Evolutionary conservation across 2,888 invertebrate genomes (phyloP).

Genomic region (Synanthedon tipuliformis): DNA sequence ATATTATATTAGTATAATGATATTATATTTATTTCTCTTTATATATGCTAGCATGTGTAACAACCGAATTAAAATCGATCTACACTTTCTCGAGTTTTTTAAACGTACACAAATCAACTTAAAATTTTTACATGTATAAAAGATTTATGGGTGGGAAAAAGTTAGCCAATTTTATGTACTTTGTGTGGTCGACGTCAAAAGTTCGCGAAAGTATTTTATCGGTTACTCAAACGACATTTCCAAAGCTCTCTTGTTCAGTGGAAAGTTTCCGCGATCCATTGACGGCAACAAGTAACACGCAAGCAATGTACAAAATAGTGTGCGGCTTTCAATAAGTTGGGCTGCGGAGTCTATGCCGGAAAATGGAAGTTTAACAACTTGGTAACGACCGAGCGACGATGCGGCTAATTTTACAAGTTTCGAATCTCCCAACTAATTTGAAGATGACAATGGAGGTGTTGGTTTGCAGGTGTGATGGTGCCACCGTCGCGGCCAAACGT

Average conservation of each 20-base stretch:
- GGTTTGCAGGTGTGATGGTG: conserved; percentile 75
- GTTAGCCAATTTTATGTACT: no score
- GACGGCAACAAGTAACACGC: neutral
- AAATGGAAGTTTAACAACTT: neutral
- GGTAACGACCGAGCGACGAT: neutral
- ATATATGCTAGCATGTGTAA: no score
- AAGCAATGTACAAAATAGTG: neutral
- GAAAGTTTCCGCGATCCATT: neutral
- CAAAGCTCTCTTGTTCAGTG: neutral
- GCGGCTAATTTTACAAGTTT: neutral
- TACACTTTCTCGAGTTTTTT: no score
- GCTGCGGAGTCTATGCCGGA: neutral
- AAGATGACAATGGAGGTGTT: conserved; percentile 3
- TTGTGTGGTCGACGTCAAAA: neutral
- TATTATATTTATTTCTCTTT: no score
- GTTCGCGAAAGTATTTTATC: neutral
- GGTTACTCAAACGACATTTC: neutral
- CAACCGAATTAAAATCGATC: no score
- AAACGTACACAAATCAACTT: no score
- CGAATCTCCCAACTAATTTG: no score
- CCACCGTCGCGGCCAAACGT: conserved; percentile 91
- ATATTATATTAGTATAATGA: no score
- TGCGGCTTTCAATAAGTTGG: neutral
- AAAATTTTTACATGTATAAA: no score
- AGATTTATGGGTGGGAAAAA: no score